These are phyloP conservation scores for Acronicta leporina DNA, from an alignment of 2,888 invertebrate species.

Conservation along the genomic window DNA sequence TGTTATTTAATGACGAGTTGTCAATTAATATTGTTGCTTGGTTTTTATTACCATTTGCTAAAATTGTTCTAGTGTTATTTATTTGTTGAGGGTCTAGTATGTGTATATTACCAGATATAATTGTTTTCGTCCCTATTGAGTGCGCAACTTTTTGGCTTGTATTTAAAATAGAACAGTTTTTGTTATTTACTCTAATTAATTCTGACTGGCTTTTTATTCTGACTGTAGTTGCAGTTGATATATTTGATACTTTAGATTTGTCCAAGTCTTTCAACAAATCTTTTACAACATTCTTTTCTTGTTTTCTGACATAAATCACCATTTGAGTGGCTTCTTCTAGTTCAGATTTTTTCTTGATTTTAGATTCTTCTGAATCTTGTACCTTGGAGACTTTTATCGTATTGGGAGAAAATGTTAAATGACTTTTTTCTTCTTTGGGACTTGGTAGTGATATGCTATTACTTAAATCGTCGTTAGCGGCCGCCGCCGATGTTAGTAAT, in stretches of 20 bases:
- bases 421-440: slow-evolving; percentile 91
- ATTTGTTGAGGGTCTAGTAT: slow-evolving; percentile 84
- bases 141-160: slow-evolving; percentile 82
- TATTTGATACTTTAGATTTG: slow-evolving; percentile 72
- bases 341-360: slow-evolving; percentile 63
- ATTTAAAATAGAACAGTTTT: slow-evolving; percentile 85
- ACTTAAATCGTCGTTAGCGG: slow-evolving; percentile 71
- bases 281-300: slow-evolving; percentile 90
- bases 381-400: slow-evolving; percentile 90
- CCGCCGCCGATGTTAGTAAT: slow-evolving; percentile 81
- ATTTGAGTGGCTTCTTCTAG: slow-evolving; percentile 86
- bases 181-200: slow-evolving; percentile 82
- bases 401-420: slow-evolving; percentile 92
- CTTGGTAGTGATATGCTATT: slow-evolving; percentile 87
- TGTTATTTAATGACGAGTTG: slow-evolving; percentile 82
- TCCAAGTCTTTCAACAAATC: slow-evolving; percentile 90
- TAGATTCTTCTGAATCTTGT: slow-evolving; percentile 73
- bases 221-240: slow-evolving; percentile 75
- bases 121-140: slow-evolving; percentile 84
- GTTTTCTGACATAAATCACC: slow-evolving; percentile 84
- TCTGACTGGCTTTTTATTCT: slow-evolving; percentile 83
- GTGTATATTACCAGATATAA: slow-evolving; percentile 88
- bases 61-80: slow-evolving; percentile 83
- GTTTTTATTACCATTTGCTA: slow-evolving; percentile 83
- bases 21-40: slow-evolving; percentile 86